A percentile compares a stretch with the other conserved stretches of the same genome.
Evolutionary conservation across 2,113 vertebrate species (phyloP).

Genomic region (Prionailurus bengalensis): DNA sequence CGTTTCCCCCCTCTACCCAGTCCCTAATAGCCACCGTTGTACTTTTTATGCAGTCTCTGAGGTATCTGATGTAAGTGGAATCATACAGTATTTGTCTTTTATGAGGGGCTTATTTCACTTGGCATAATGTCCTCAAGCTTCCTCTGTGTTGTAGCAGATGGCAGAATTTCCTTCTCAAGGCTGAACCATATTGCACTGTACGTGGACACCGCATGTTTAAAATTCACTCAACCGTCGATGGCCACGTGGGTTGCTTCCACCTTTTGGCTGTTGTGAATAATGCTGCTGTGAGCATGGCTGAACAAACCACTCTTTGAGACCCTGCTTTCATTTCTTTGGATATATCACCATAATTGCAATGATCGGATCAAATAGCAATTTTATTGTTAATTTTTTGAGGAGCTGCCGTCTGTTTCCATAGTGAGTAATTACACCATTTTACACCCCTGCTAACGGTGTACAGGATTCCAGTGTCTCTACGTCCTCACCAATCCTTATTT

Average conservation of each 20-base stretch:
- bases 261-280: too few relatives aligned
- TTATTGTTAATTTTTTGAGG: background rate
- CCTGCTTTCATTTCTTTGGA: background rate
- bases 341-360: background rate
- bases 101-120: background rate
- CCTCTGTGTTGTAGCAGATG: background rate
- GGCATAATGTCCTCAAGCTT: background rate
- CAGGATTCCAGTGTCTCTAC: background rate
- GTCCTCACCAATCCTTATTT: background rate
- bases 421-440: background rate
- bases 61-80: too few relatives aligned
- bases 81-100: background rate
- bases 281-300: too few relatives aligned
- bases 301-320: background rate
- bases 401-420: background rate
- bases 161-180: background rate
- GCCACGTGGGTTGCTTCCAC: too few relatives aligned
- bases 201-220: too few relatives aligned
- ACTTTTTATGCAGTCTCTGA: background rate
- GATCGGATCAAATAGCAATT: background rate
- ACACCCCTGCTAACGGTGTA: background rate
- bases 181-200: too few relatives aligned
- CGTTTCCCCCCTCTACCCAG: rapidly evolving
- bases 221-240: too few relatives aligned
- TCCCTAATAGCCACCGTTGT: rapidly evolving